Evolutionary conservation across 2,888 invertebrate genomes (phyloP), one percentile per base, ranked within the genome.

Genomic region (Xylota segnis): DNA sequence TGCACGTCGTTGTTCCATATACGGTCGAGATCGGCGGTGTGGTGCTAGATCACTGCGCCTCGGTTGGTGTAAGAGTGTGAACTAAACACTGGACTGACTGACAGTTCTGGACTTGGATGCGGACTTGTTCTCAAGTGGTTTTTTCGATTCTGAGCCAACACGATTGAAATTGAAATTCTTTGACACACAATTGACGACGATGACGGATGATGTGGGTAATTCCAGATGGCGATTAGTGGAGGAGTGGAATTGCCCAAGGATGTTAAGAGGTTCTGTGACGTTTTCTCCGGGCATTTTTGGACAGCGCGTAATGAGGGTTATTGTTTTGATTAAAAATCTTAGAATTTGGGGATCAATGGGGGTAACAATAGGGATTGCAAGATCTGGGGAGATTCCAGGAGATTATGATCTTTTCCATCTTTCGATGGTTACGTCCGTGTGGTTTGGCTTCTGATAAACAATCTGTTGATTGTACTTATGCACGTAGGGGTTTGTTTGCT

Each of bases 211-310:
- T 63, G 52, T 68, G 83, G 83, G 83, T 74, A 74, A 83, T 83
- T 83, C 78, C 83, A 66, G 50, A 47, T n/a, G 6, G 29, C 18
- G 14, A 32, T 56, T 9, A n/a, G 40, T 27, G 72, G 83, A 78
- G 78, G 83, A 78, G 78, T 74, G 83, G 83, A 83, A 68, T 78
- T 78, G 61, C 83, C 83, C 79, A 78, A 78, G 83, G 83, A 83
- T 74, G 83, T 68, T 65, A 45, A n/a, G 37, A 70, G 40, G 45
- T 76, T 70, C 56, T 81, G 43, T 68, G 37, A 14, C 14, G 52
- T 63, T n/a, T 23, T 18, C 34, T 18, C 34, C 52, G 59, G 74
- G 61, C 66, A 66, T 72, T 34, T 56, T 66, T 79, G 34, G 74
- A 66, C 66, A 81, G 37, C 37, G 58, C 66, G 66, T 59, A 74